These are phyloP conservation scores for Achlya flavicornis DNA, from an alignment of 2,888 invertebrate species.

Conservation along the genomic window DNA sequence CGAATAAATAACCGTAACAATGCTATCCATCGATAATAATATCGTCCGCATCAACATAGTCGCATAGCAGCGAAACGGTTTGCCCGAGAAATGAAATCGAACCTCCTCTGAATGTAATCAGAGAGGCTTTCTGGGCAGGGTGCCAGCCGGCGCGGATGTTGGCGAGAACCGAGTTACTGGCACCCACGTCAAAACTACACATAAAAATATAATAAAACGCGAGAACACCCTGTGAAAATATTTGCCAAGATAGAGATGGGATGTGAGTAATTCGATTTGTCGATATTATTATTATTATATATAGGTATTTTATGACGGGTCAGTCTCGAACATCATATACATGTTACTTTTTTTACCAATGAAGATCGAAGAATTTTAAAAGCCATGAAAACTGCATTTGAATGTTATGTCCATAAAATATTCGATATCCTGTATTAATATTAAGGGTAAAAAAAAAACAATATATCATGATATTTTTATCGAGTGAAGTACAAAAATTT, in stretches of 20 bases:
- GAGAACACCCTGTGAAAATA: conserved; percentile 17
- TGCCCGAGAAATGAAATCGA: conserved; percentile 43
- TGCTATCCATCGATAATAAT: conserved; percentile 8
- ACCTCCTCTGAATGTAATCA: conserved; percentile 49
- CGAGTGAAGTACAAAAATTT: conserved; percentile 16
- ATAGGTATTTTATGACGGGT: too few species aligned
- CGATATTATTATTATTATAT: too few species aligned
- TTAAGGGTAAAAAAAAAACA: too few species aligned
- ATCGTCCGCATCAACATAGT: conserved; percentile 22
- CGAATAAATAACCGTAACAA: conserved; percentile 10
- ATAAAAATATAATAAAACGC: conserved; percentile 25
- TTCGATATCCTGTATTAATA: too few species aligned
- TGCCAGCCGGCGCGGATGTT: conserved; percentile 32
- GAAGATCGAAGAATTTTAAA: too few species aligned
- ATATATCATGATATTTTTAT: too few species aligned
- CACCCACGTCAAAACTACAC: conserved; percentile 28
- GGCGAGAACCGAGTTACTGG: conserved; percentile 23
- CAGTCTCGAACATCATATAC: too few species aligned
- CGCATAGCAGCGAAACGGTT: conserved; percentile 25
- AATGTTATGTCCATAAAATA: too few species aligned
- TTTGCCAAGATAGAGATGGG: conserved; percentile 17
- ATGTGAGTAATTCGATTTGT: neutral
- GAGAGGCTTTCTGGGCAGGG: conserved; percentile 39
- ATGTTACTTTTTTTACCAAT: too few species aligned
- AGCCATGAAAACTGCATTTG: too few species aligned